Base-by-base conservation (phyloP, 2,888 invertebrate species). In the Thysanoteuthis rhombus region DNA sequence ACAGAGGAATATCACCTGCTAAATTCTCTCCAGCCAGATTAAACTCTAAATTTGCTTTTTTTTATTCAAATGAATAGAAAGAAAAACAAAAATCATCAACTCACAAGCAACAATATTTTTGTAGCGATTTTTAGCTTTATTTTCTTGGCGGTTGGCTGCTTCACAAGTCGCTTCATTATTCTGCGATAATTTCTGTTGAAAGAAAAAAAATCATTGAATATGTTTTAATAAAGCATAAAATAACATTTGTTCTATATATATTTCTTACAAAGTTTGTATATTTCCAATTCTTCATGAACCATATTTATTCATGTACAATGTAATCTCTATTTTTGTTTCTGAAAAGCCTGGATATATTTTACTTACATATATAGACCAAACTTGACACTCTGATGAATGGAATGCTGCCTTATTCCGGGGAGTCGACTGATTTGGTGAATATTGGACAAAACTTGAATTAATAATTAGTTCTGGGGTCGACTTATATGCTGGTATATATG, bases 61-160 rank as follows among this genome's bases (percentile, higher is more conserved):
- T 75, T 75, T 10, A 32, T 32, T 75, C 10, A 32, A 75, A 16
- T 10, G 16, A 12, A 58, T 8, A 58, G 58, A 58, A 58, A 58
- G 25, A 75, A 32, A 8, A 28, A 40, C 32, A 42, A n/a, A n/a
- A n/a, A n/a, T n/a, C n/a, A 40, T 45, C 22, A 12, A 93, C 93
- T 93, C 47, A 93, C 93, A 93, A n/a, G 93, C 93, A 58, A 93
- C 93, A 93, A 93, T 93, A 58, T 93, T 93, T 93, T 93, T 93
- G 52, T 93, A 93, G 42, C 93, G 45, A 58, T 93, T 93, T 32
- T 93, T 93, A 2, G 38, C 58, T 38, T 93, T 93, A 25, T 93
- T 93, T 58, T 93, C 93, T 38, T 36, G 93, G 39, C 39, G 47
- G 52, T 93, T 58, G 93, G 93, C 93, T 25, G 93, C 93, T 93